These are phyloP conservation scores for Anarhynchus alexandrinus DNA, from an alignment of 2,113 vertebrate species.

Conservation along the genomic window DNA sequence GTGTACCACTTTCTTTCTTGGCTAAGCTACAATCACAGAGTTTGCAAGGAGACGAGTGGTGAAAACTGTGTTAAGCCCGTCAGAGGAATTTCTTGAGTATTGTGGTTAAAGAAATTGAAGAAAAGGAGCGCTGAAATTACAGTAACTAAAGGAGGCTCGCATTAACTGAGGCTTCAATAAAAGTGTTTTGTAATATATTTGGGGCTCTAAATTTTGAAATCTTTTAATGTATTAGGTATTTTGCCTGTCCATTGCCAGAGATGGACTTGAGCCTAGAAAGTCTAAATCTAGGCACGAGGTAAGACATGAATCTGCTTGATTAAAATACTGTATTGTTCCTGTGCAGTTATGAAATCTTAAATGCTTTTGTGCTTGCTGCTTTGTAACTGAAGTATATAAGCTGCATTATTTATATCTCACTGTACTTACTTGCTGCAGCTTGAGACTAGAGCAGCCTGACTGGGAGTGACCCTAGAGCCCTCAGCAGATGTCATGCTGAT, in stretches of 20 bases:
- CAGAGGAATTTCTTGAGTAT: neutral
- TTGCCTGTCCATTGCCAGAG: neutral
- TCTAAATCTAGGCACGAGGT: neutral
- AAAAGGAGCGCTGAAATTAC: neutral
- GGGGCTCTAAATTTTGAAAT: neutral
- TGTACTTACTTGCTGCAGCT: neutral
- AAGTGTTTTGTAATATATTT: neutral
- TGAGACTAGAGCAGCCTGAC: neutral
- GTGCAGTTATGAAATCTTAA: neutral
- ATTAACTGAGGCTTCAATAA: neutral
- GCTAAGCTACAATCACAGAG: neutral
- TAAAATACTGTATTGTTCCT: neutral
- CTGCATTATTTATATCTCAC: neutral
- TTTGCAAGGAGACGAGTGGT: neutral
- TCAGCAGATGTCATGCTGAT: neutral
- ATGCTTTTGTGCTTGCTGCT: conserved; percentile 63
- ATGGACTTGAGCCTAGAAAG: neutral
- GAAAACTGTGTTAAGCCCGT: neutral
- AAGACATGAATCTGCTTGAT: neutral
- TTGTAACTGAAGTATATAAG: conserved; percentile 19
- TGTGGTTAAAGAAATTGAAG: neutral
- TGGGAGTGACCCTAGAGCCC: neutral
- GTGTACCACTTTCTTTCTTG: neutral
- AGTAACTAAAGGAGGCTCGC: neutral
- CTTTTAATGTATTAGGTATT: neutral